These are phyloP conservation scores for Lacerta agilis DNA, from an alignment of 2,797 vertebrate genomes.

Conservation along the genomic window DNA sequence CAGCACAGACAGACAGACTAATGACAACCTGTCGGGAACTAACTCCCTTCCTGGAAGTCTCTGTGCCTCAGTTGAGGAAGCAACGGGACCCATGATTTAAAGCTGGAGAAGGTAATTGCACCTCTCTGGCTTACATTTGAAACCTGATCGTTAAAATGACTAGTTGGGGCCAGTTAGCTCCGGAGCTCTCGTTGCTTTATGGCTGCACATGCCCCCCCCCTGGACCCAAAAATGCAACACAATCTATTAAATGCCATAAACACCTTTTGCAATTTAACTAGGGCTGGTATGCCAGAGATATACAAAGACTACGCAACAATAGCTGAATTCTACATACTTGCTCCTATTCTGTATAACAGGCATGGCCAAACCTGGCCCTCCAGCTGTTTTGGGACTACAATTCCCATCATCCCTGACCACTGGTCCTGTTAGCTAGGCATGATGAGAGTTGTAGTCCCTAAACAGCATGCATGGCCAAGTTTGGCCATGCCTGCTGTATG, in stretches of 20 bases:
- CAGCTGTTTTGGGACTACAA: too few species aligned
- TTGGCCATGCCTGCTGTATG: too few species aligned
- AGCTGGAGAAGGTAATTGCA: neutral
- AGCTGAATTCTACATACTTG: neutral
- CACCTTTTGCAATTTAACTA: neutral
- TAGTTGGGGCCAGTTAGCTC: accelerated
- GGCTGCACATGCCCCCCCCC: neutral
- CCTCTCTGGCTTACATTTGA: neutral
- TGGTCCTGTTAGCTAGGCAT: too few species aligned
- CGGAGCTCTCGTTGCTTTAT: neutral
- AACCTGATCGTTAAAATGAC: neutral
- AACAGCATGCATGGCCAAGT: too few species aligned
- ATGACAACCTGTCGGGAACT: neutral
- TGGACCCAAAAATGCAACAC: neutral
- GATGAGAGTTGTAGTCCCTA: too few species aligned
- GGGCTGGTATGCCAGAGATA: too few species aligned
- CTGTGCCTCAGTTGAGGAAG: neutral
- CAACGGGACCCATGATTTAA: neutral
- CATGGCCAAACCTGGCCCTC: too few species aligned
- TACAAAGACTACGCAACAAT: neutral
- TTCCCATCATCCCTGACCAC: too few species aligned
- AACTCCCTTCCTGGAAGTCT: neutral
- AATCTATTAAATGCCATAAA: neutral
- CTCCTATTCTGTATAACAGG: neutral
- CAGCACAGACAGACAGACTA: neutral